Evolutionary conservation across 2,888 invertebrate genomes (phyloP).

Genomic region (Leptogaster cylindrica): DNA sequence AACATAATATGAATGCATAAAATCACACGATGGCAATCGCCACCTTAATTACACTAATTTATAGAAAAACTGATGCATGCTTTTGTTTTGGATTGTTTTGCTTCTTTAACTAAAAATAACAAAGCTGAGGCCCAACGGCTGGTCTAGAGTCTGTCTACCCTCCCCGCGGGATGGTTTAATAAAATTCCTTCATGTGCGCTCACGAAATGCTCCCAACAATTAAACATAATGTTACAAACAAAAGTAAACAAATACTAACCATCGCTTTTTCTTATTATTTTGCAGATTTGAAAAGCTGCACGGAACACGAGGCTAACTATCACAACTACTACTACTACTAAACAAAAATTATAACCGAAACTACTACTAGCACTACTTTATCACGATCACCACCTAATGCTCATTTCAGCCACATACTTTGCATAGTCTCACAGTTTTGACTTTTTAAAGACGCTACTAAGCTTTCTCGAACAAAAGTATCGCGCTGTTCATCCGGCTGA

Average conservation of each 20-base stretch:
- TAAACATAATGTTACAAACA: conserved; percentile 29
- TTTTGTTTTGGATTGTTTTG: conserved; percentile 26
- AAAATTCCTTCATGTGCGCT: too few species aligned
- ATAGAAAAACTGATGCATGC: conserved; percentile 7
- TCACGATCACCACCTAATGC: conserved; percentile 37
- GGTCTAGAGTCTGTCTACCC: too few species aligned
- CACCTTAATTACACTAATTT: conserved; percentile 9
- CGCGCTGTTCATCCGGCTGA: not conserved
- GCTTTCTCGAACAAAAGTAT: conserved; percentile 16
- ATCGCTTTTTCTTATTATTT: conserved; percentile 47
- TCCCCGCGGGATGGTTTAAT: too few species aligned
- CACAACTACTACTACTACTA: conserved; percentile 42
- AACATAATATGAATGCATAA: too few species aligned
- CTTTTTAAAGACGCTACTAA: conserved; percentile 17
- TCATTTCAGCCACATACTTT: conserved; percentile 35
- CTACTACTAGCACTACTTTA: conserved; percentile 42
- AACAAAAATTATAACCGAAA: conserved; percentile 37
- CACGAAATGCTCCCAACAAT: conserved; percentile 21
- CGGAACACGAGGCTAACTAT: conserved; percentile 48
- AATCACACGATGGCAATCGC: conserved; percentile 4
- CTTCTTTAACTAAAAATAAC: conserved; percentile 36
- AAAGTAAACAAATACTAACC: conserved; percentile 46
- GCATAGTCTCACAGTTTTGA: conserved; percentile 30
- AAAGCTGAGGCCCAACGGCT: conserved; percentile 15
- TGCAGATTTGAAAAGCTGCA: conserved; percentile 48